Evolutionary conservation across 2,888 invertebrate genomes (phyloP).

Genomic region (Stegophylla sp.): DNA sequence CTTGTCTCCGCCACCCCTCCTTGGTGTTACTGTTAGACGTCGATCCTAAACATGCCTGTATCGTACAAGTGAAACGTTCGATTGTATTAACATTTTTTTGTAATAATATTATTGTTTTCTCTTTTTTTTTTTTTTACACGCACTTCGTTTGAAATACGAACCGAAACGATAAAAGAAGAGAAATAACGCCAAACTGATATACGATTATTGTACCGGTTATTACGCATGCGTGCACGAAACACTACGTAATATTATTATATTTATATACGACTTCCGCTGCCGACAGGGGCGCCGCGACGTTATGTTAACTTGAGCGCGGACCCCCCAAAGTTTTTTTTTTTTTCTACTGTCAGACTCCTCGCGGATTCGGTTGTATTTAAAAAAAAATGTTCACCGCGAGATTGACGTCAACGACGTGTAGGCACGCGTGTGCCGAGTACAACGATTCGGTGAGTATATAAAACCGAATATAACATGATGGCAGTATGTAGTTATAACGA

Average conservation of each 20-base stretch:
- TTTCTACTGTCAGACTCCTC: too few relatives aligned
- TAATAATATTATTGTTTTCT: too few relatives aligned
- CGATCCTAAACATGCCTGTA: too few relatives aligned
- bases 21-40: too few relatives aligned
- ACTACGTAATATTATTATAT: background rate
- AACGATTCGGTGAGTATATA: background rate
- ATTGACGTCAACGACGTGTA: background rate
- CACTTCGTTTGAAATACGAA: too few relatives aligned
- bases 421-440: background rate
- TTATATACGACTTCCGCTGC: conserved; percentile 12
- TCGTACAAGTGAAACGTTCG: background rate
- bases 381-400: background rate
- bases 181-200: background rate
- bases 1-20: too few relatives aligned
- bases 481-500: too few relatives aligned
- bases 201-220: background rate
- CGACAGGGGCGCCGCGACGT: background rate
- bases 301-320: background rate
- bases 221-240: background rate
- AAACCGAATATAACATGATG: too few relatives aligned
- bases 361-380: too few relatives aligned
- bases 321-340: conserved; percentile 18
- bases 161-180: too few relatives aligned
- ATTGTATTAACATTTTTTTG: too few relatives aligned
- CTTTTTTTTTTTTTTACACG: background rate